Evolutionary conservation across 2,888 invertebrate genomes (phyloP).

Genomic region (Allacma fusca): DNA sequence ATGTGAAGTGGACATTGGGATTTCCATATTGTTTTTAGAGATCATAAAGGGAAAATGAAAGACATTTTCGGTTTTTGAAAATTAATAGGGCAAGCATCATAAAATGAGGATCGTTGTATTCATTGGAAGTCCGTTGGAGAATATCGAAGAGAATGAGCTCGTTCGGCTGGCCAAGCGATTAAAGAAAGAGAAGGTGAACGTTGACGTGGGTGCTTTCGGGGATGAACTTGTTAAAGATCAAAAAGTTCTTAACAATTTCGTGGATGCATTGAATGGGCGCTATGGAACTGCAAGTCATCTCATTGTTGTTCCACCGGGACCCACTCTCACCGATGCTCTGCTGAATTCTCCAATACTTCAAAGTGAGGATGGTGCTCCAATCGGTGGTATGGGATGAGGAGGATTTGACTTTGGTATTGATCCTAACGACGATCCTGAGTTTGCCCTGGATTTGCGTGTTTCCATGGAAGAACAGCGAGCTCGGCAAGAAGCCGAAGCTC

Average conservation of each 20-base stretch:
- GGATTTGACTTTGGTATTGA: constrained; percentile 98
- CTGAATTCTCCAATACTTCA: constrained; percentile 92
- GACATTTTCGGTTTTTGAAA: too few relatives aligned
- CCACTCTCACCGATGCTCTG: constrained; percentile 92
- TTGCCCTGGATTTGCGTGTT: constrained; percentile 91
- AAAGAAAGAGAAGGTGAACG: constrained; percentile 99
- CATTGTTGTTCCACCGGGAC: constrained; percentile 96
- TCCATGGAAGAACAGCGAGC: constrained; percentile 96
- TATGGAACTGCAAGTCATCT: constrained; percentile 90
- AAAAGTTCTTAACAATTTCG: constrained; percentile 49
- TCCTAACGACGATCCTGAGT: constrained; percentile 99
- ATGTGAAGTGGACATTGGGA: too few relatives aligned
- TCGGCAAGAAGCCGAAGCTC: constrained; percentile 88
- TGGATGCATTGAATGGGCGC: constrained; percentile 87
- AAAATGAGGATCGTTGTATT: constrained; percentile 99
- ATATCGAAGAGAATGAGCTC: constrained; percentile 89
- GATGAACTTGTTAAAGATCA: constrained; percentile 74
- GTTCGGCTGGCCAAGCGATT: constrained; percentile 94
- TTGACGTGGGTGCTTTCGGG: constrained; percentile 97
- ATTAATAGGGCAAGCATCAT: constrained; percentile 94
- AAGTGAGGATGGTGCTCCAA: constrained; percentile 92
- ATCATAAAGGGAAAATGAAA: too few relatives aligned
- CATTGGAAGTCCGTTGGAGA: constrained; percentile 91
- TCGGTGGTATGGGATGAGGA: constrained; percentile 76
- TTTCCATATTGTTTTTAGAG: too few relatives aligned